Conservation (phyloP, 2,888 invertebrate species). For the Eucera pruinosa region DNA sequence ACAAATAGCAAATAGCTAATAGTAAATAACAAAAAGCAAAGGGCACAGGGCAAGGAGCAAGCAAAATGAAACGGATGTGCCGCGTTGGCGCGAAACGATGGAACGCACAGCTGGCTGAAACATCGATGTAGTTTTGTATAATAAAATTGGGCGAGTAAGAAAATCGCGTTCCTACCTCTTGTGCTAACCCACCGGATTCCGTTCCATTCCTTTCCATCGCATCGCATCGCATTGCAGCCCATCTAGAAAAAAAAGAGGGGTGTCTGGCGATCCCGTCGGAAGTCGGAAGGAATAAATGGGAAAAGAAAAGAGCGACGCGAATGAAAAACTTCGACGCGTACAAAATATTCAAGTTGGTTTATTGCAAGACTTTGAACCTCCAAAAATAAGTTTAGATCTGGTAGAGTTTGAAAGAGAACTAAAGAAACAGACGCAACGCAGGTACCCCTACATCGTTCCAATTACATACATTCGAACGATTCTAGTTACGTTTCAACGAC, state of each 20-base stretch:
- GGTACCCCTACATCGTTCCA: conserved; percentile 17
- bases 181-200: not conserved
- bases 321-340: conserved; percentile 22
- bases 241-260: no score
- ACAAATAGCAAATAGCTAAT: no score
- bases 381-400: conserved; percentile 50
- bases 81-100: conserved; percentile 22
- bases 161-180: not conserved
- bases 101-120: conserved; percentile 46
- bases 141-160: conserved; percentile 36
- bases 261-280: no score
- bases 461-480: no score
- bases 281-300: no score
- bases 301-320: not conserved
- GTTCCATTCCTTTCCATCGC: not conserved
- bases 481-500: no score
- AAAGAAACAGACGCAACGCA: conserved; percentile 29
- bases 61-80: not conserved
- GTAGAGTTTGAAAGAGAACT: conserved; percentile 31
- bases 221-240: no score
- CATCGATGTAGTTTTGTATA: conserved; percentile 58
- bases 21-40: no score
- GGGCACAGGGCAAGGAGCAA: no score
- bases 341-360: conserved; percentile 50
- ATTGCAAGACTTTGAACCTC: conserved; percentile 49